Evolutionary conservation across 2,888 invertebrate species (phyloP).

Genomic region (Oasisia sp.): DNA sequence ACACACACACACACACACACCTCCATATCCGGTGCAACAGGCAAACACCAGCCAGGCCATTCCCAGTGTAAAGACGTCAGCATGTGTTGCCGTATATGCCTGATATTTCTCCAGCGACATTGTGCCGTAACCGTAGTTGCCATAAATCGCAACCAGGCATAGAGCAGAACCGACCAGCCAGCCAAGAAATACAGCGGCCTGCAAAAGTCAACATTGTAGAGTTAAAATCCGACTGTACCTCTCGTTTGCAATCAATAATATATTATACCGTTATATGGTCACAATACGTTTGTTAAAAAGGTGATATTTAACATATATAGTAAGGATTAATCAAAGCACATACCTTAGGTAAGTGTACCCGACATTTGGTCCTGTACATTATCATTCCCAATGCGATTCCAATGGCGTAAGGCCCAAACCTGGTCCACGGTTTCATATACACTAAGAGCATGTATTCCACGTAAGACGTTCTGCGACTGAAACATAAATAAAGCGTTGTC

Average conservation of each 20-base stretch:
- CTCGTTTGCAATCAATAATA: too few species aligned
- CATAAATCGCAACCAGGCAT: not conserved
- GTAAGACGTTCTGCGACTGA: not conserved
- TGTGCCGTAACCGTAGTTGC: not conserved
- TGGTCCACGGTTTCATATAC: slow-evolving; percentile 17
- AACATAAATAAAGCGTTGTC: not conserved
- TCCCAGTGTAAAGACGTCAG: not conserved
- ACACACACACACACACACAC: not conserved
- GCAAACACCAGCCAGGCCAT: not conserved
- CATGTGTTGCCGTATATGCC: not conserved
- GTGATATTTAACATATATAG: too few species aligned
- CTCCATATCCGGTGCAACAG: not conserved
- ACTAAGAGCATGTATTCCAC: not conserved
- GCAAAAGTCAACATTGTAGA: not conserved
- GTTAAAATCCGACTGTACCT: not conserved
- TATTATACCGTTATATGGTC: too few species aligned
- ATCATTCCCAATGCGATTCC: not conserved
- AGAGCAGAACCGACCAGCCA: not conserved
- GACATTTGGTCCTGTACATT: slow-evolving; percentile 13
- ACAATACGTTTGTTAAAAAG: too few species aligned
- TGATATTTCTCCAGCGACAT: not conserved
- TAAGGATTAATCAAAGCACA: not conserved
- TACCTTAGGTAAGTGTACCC: not conserved
- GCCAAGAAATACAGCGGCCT: not conserved
- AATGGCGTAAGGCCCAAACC: slow-evolving; percentile 17